Percentiles rank a stretch among this genome's conserved stretches.
These are phyloP conservation scores for Centropyge bicolor DNA, from an alignment of 2,797 vertebrate genomes.

Conservation along the genomic window DNA sequence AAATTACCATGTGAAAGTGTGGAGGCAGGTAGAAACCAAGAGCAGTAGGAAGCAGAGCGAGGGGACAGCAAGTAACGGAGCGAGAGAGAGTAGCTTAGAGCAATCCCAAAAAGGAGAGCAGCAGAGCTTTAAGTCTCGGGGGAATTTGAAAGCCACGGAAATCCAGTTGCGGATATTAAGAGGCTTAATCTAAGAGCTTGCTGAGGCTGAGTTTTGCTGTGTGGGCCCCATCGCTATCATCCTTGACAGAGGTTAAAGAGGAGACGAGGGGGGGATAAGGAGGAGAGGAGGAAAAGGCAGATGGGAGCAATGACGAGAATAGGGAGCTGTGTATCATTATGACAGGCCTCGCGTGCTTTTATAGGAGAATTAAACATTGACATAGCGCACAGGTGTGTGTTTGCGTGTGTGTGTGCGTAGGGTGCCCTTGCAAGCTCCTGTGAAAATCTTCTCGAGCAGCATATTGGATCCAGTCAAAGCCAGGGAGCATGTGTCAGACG, in stretches of 20 bases:
- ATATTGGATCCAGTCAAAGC: slow-evolving; percentile 36
- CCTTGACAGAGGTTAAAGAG: slow-evolving; percentile 82
- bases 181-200: slow-evolving; percentile 86
- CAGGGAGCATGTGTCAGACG: slow-evolving; percentile 37
- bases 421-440: neutral
- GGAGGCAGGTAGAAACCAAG: slow-evolving; percentile 61
- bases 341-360: slow-evolving; percentile 54
- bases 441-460: slow-evolving; percentile 42
- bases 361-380: slow-evolving; percentile 49
- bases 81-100: slow-evolving; percentile 73
- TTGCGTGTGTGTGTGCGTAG: neutral
- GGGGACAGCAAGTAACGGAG: slow-evolving; percentile 61
- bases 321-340: slow-evolving; percentile 67
- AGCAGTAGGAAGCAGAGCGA: slow-evolving; percentile 45
- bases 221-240: slow-evolving; percentile 83
- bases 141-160: slow-evolving; percentile 84
- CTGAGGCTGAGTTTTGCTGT: slow-evolving; percentile 83
- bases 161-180: slow-evolving; percentile 88
- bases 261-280: slow-evolving; percentile 72
- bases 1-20: slow-evolving; percentile 63
- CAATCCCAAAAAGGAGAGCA: slow-evolving; percentile 76
- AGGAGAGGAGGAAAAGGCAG: slow-evolving; percentile 60
- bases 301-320: slow-evolving; percentile 59
- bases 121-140: slow-evolving; percentile 80
- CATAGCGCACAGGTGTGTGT: slow-evolving; percentile 27